Evolutionary conservation across 92 coral and sea anemone species (phyloP).

Genomic region (Zoanthus solanderi): DNA sequence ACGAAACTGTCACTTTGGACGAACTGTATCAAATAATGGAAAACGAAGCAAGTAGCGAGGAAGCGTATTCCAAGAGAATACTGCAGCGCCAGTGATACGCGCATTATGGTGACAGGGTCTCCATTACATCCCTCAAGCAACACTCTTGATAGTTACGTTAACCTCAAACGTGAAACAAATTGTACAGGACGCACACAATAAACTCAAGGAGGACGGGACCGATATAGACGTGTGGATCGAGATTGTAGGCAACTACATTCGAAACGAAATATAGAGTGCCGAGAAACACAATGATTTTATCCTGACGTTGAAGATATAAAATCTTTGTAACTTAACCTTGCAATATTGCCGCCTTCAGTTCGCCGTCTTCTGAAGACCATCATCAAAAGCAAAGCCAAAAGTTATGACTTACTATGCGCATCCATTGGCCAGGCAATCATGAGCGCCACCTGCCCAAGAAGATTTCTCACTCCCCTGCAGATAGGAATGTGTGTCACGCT

Average conservation of each 20-base stretch:
- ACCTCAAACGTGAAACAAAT: conserved; percentile 18
- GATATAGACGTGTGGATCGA: not conserved
- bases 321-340: conserved; percentile 26
- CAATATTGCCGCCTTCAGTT: conserved; percentile 18
- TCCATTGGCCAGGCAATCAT: conserved; percentile 46
- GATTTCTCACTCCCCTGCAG: not conserved
- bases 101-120: conserved; percentile 27
- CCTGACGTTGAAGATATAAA: conserved; percentile 15
- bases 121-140: conserved; percentile 30
- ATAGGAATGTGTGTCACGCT: conserved; percentile 5
- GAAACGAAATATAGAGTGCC: conserved; percentile 29
- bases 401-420: not conserved
- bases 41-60: conserved; percentile 26
- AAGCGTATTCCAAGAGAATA: not conserved
- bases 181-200: not conserved
- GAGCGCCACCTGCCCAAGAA: conserved; percentile 24
- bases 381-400: not conserved
- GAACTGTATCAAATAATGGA: conserved; percentile 41
- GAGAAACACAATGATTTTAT: conserved; percentile 16
- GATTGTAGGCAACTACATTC: not conserved
- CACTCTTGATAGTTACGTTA: conserved; percentile 13
- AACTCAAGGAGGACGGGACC: not conserved
- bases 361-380: not conserved
- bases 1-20: conserved; percentile 48
- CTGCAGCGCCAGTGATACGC: conserved; percentile 37